phyloP scores from a whole-genome alignment of 2,888 invertebrate genomes.

The Philereme vetulata region DNA sequence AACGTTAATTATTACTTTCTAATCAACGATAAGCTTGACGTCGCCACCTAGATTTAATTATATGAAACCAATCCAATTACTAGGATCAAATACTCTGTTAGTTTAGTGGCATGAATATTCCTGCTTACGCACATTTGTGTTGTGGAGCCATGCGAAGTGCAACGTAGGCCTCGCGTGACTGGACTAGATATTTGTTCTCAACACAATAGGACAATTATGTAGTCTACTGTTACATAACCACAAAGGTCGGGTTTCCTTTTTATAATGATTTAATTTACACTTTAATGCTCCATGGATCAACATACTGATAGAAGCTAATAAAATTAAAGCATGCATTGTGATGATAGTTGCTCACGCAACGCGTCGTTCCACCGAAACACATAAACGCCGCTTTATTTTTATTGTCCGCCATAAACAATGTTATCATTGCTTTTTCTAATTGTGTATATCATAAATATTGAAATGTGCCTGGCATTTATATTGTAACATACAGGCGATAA shows the following conservation, averaged over 20 bases:
- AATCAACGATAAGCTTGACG: slow-evolving; percentile 39
- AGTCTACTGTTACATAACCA: slow-evolving; percentile 50
- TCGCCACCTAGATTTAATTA: slow-evolving; percentile 31
- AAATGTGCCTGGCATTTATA: slow-evolving; percentile 43
- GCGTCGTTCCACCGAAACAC: slow-evolving; percentile 39
- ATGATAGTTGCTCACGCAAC: slow-evolving; percentile 52
- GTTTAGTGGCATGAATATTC: slow-evolving; percentile 24
- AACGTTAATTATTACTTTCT: slow-evolving; percentile 46
- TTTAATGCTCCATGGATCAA: slow-evolving; percentile 47
- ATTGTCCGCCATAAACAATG: slow-evolving; percentile 45
- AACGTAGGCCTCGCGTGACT: slow-evolving; percentile 51
- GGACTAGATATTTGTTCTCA: slow-evolving; percentile 42
- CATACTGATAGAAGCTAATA: slow-evolving; percentile 49
- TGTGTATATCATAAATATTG: slow-evolving; percentile 41
- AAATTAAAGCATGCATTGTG: slow-evolving; percentile 55
- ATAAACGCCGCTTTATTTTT: slow-evolving; percentile 45
- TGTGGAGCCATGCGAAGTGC: slow-evolving; percentile 23
- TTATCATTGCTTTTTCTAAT: slow-evolving; percentile 50
- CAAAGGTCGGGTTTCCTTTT: slow-evolving; percentile 51
- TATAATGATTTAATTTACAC: slow-evolving; percentile 60
- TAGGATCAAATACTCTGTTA: slow-evolving; percentile 26
- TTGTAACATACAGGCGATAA: slow-evolving; percentile 45
- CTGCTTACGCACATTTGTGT: slow-evolving; percentile 20
- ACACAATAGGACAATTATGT: slow-evolving; percentile 49
- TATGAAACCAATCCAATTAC: slow-evolving; percentile 33